These are phyloP conservation scores for Centropus bengalensis DNA, from an alignment of 2,113 vertebrate species.

Conservation along the genomic window DNA sequence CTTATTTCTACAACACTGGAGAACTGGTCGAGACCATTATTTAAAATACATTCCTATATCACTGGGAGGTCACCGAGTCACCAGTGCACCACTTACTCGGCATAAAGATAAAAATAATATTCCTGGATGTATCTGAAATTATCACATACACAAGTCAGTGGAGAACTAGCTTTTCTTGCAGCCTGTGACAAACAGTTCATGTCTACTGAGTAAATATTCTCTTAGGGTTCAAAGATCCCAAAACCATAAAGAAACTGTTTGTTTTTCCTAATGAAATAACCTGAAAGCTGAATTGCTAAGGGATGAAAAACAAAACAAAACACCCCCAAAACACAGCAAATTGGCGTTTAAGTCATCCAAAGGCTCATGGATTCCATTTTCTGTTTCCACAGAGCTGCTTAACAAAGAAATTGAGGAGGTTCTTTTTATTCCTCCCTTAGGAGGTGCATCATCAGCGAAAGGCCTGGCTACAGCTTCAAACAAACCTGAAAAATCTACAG, in stretches of 20 bases:
- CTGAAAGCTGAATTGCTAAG: background rate
- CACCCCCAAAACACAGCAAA: background rate
- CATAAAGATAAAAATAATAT: background rate
- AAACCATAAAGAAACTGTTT: background rate
- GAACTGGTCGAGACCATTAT: background rate
- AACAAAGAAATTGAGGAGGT: background rate
- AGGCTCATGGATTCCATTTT: background rate
- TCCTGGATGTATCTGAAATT: background rate
- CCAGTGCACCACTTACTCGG: background rate
- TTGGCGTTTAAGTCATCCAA: background rate
- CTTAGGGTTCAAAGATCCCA: background rate
- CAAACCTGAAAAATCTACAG: background rate
- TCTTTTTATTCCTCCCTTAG: background rate
- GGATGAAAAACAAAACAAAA: background rate
- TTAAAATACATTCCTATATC: background rate
- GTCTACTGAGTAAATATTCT: background rate
- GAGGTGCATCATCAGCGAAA: background rate
- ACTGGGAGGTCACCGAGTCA: background rate
- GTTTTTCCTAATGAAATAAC: background rate
- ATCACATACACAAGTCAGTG: background rate
- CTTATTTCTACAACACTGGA: background rate
- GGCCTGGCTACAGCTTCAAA: background rate
- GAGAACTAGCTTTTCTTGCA: background rate
- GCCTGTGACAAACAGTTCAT: background rate
- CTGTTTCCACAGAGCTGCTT: background rate